Percentiles rank a stretch among this genome's conserved stretches.
Evolutionary conservation across 2,797 vertebrate species (phyloP).

Genomic region (Lateolabrax maculatus): DNA sequence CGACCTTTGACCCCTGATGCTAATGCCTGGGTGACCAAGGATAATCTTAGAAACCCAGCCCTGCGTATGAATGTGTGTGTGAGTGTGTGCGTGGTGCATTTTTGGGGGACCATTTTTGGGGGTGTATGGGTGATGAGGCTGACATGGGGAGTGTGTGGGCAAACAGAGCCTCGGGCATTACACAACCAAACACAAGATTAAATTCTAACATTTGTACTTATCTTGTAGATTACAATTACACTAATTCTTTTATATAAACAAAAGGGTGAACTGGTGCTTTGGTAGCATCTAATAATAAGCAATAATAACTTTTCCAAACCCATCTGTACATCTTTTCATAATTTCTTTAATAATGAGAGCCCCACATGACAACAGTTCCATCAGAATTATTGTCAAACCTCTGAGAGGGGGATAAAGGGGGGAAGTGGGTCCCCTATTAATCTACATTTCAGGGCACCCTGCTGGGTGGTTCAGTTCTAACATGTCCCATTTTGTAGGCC

Average conservation of each 20-base stretch:
- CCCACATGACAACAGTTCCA: conserved; percentile 47
- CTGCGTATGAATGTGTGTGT: conserved; percentile 12
- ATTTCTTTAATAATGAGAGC: conserved; percentile 55
- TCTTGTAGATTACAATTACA: conserved; percentile 4
- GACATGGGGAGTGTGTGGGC: conserved; percentile 24
- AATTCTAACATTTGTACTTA: neutral
- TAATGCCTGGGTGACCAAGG: conserved; percentile 76
- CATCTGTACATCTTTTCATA: conserved; percentile 29
- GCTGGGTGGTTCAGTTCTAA: conserved; percentile 79
- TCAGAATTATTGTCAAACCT: conserved; percentile 63
- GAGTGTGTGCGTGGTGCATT: conserved; percentile 1
- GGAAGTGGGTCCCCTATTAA: conserved; percentile 64
- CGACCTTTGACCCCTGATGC: conserved; percentile 76
- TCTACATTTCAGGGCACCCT: conserved; percentile 80
- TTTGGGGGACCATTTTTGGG: neutral
- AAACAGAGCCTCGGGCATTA: conserved; percentile 40
- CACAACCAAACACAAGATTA: conserved; percentile 16
- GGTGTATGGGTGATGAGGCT: conserved; percentile 27
- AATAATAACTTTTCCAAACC: conserved; percentile 11
- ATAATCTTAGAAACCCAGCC: conserved; percentile 56
- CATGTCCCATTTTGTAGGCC: conserved; percentile 76
- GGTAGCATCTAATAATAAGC: neutral
- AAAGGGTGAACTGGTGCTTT: neutral
- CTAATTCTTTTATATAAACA: neutral
- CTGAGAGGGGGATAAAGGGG: conserved; percentile 13